Conservation (phyloP, 2,113 vertebrate genomes). For the Pica pica region DNA sequence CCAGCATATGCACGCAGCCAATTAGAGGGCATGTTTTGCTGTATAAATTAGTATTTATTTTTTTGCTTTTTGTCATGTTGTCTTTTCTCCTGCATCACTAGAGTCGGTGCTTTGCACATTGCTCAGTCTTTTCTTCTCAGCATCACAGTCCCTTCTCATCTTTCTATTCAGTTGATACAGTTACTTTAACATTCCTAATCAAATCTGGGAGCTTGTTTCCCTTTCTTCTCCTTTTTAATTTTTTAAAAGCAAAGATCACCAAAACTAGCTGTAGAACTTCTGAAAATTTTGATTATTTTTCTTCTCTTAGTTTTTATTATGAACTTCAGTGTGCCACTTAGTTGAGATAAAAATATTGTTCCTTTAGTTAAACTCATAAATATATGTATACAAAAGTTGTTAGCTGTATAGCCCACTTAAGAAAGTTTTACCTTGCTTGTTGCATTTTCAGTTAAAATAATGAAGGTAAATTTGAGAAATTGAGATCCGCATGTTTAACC, state of each 20-base stretch:
- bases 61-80: background rate
- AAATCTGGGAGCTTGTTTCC: background rate
- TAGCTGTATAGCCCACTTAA: background rate
- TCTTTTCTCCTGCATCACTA: background rate
- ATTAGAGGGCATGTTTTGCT: background rate
- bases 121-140: background rate
- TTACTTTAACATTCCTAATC: background rate
- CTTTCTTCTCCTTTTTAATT: background rate
- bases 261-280: background rate
- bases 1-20: background rate
- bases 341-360: background rate
- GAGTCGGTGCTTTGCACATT: background rate
- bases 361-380: background rate
- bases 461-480: background rate
- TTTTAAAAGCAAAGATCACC: background rate
- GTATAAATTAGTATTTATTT: background rate
- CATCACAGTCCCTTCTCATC: background rate
- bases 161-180: background rate
- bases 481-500: background rate
- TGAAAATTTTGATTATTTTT: background rate
- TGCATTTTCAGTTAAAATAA: background rate
- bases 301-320: background rate
- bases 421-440: background rate
- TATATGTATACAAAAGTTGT: background rate
- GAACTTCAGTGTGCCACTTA: background rate